A percentile compares a stretch with the other conserved stretches of the same genome.
Evolutionary conservation across 2,113 vertebrate genomes (phyloP).

Genomic region (Indicator indicator): DNA sequence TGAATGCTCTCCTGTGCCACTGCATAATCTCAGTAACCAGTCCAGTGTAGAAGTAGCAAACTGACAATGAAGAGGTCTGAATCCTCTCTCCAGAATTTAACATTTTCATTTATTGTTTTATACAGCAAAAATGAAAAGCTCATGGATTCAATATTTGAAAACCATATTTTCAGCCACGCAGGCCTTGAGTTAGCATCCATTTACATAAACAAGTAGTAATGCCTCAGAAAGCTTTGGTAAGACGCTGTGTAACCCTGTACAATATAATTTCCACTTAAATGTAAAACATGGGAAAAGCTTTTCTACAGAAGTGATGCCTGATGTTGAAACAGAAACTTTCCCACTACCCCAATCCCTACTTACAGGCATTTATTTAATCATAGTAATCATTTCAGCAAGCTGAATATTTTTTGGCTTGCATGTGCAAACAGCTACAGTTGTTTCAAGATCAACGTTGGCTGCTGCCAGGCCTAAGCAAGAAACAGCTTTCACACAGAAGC

Average conservation of each 20-base stretch:
- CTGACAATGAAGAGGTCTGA: not conserved
- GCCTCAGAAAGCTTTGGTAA: not conserved
- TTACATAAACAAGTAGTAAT: not conserved
- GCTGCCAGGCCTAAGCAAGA: not conserved
- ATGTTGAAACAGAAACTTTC: not conserved
- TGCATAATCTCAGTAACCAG: not conserved
- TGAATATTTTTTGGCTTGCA: not conserved
- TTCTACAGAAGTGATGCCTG: not conserved
- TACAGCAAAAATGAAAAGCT: not conserved
- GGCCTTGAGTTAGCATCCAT: not conserved
- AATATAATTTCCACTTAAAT: not conserved
- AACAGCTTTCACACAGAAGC: not conserved
- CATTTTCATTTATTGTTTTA: not conserved
- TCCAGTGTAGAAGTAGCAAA: not conserved
- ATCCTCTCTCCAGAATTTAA: not conserved
- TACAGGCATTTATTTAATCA: not conserved
- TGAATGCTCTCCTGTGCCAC: not conserved
- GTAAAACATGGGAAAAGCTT: not conserved
- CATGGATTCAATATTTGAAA: not conserved
- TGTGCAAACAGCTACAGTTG: not conserved
- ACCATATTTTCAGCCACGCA: not conserved
- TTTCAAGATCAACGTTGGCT: not conserved
- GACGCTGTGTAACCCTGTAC: not conserved
- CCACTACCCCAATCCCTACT: not conserved
- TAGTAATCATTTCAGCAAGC: not conserved